Base-by-base conservation (phyloP, 1,140 invertebrate species). In the Yoshiicerus persimilis region DNA sequence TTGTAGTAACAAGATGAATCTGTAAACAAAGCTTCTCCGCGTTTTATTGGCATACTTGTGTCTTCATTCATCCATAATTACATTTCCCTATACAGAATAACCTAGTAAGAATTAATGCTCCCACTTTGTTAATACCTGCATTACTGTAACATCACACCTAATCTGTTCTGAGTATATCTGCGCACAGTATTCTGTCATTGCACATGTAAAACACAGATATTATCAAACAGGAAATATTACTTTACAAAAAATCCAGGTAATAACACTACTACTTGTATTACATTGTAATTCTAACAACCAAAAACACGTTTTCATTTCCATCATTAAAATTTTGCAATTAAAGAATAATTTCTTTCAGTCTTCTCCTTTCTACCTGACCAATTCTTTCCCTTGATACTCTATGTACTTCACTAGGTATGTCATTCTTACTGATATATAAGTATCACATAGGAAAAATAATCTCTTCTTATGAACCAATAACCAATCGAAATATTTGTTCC, bases 311-410 rank as follows among this genome's bases (percentile, higher is more conserved):
- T 80, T 80, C 32, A 80, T 80, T 36, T 80, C 32, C 75, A 80
- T 80, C 75, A 80, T 80, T 80, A 80, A 80, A 75, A 80, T n/a
- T 27, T 70, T 70, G 64, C 64, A 70, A 70, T 70, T 70, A 70
- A 70, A 27, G 16, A 25, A 27, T 70, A n/a, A n/a, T 30, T 27
- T 70, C 23, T 70, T 70, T 70, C 64, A 25, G 9, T 70, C 23
- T 70, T n/a, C 23, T 70, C 27, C 27, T 30, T 6, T 27, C 25
- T 11, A 11, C 64, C 23, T 70, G n/a, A 56, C n/a, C 47, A 56
- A 56, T 56, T n/a, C 47, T n/a, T 56, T n/a, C 13, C 16, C 3
- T 5, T n/a, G n/a, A n/a, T n/a, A n/a, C n/a, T n/a, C n/a, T n/a
- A n/a, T n/a, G n/a, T n/a, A n/a, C n/a, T n/a, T n/a, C n/a, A n/a